phyloP scores from a whole-genome alignment of 2,888 invertebrate species.

The Conomelus anceps region DNA sequence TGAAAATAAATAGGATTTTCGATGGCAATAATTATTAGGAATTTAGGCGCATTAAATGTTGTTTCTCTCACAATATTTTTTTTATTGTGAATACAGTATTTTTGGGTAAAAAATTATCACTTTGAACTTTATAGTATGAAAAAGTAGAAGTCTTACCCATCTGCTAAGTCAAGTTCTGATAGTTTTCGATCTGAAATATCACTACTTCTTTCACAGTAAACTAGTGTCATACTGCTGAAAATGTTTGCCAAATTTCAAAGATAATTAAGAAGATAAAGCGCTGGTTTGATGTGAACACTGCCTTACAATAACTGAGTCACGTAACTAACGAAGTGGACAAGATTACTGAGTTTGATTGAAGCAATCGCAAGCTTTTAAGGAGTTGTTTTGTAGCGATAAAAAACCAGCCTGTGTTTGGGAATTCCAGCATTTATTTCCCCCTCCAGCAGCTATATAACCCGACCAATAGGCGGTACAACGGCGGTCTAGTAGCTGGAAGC shows the following conservation, averaged over 20 bases:
- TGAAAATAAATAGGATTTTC: no score
- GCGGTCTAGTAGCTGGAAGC: no score
- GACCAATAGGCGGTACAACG: background rate
- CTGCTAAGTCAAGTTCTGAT: background rate
- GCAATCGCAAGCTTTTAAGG: background rate
- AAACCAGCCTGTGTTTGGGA: background rate
- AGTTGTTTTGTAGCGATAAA: background rate
- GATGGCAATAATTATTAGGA: no score
- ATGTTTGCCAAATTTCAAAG: background rate
- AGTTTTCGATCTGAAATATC: background rate
- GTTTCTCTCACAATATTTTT: no score
- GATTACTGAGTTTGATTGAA: background rate
- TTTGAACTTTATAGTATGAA: background rate
- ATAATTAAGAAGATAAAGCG: no score
- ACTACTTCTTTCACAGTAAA: background rate
- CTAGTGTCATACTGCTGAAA: background rate
- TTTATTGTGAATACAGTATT: no score
- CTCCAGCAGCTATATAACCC: background rate
- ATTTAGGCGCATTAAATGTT: no score
- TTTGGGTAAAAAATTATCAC: background rate
- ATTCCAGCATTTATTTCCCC: background rate
- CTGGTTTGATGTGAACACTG: background rate
- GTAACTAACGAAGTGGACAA: background rate
- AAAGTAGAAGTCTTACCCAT: background rate
- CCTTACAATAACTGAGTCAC: background rate